Evolutionary conservation across 2,797 vertebrate genomes (phyloP).

Genomic region (Megalops cyprinoides): DNA sequence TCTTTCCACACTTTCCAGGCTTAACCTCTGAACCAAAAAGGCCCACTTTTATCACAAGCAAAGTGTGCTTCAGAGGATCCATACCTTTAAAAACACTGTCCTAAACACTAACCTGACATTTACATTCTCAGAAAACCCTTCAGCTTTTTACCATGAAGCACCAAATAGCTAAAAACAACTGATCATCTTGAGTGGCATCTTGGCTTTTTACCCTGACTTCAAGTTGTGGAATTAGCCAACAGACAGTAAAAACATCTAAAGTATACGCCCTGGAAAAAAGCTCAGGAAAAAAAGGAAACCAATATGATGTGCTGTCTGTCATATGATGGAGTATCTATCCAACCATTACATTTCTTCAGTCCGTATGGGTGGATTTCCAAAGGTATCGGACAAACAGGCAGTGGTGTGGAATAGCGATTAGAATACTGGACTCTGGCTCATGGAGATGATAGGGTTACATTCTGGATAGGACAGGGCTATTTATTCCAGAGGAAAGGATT

Average conservation of each 20-base stretch:
- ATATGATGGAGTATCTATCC: neutral
- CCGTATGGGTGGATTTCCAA: constrained; percentile 1
- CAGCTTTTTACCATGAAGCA: neutral
- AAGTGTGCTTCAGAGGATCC: constrained; percentile 14
- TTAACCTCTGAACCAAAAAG: constrained; percentile 24
- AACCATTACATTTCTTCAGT: neutral
- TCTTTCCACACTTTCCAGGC: constrained; percentile 11
- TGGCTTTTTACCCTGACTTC: neutral
- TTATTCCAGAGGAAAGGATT: neutral
- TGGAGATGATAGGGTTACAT: neutral
- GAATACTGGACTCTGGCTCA: neutral
- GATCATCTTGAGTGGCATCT: neutral
- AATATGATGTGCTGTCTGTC: neutral
- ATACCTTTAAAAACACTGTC: constrained; percentile 18
- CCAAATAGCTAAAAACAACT: neutral
- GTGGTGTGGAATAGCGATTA: constrained; percentile 1
- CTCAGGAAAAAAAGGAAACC: neutral
- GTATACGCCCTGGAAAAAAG: neutral
- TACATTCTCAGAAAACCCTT: neutral
- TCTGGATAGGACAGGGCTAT: neutral
- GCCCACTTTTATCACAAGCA: too few species aligned
- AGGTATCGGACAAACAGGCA: neutral
- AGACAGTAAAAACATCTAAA: neutral
- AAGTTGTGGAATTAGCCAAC: neutral
- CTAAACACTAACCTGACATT: constrained; percentile 16